Evolutionary conservation across 1,140 invertebrate genomes (phyloP), one percentile per base, ranked within the genome.

Genomic region (Magallana gigas): DNA sequence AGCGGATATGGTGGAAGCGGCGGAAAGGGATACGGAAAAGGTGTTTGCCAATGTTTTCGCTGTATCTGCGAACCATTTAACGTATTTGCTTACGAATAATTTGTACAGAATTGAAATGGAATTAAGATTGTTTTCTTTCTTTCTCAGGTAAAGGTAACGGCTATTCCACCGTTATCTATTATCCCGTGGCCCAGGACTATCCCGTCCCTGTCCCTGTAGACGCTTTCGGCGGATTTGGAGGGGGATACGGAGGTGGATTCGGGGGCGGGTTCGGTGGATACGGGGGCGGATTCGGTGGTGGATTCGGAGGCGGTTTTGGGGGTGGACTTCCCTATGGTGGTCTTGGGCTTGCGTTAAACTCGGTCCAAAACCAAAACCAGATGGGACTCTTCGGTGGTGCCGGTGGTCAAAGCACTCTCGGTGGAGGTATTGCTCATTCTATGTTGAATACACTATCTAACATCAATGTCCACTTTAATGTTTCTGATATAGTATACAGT

Each of bases 21-120:
- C 36, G 23, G 68, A 76, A 76, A 29, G 23, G 68, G 68, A 12
- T 76, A 76, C 68, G 68, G 68, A 76, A 76, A 76, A 76, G 68
- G 68, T 48, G 36, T 48, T 48, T 48, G 36, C 0, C 5, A 48
- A 48, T 48, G 36, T 48, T 2, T 48, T 48, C 1, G 36, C 36
- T 48, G 2, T 48, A 48, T 3, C 36, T 2, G 36, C 36, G 36
- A 48, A 2, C 3, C 36, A 48, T 48, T 48, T 48, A 48, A 48
- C 36, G 36, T 48, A 48, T 48, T 48, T 48, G 36, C 36, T 48
- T 48, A 48, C 36, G 3, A 48, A 23, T 23, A 23, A 23, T 23
- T 23, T 23, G 23, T 23, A 23, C 23, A 23, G 23, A 48, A 48
- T 48, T 48, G 36, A 48, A 48, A 48, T 48, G 5, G 36, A 48